These are phyloP conservation scores for Danio choprae DNA, from an alignment of 2,797 vertebrate genomes.

Conservation along the genomic window DNA sequence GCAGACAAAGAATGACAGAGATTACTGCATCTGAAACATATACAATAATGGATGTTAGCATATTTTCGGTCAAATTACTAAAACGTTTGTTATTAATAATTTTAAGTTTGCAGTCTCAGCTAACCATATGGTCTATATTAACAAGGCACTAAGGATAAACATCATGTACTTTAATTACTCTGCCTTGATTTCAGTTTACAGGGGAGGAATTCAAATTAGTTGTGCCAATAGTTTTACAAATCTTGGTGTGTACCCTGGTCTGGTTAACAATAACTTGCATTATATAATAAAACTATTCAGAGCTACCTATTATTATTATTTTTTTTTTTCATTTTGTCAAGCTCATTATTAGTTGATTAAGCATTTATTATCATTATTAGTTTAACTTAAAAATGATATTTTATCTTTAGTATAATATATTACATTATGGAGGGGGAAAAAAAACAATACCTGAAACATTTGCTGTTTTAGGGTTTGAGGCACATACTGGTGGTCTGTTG, in stretches of 20 bases:
- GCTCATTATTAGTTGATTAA: neutral
- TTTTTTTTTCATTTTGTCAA: neutral
- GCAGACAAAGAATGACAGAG: neutral
- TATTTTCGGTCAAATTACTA: neutral
- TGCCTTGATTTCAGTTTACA: too few species aligned
- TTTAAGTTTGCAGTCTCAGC: too few species aligned
- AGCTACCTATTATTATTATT: too few species aligned
- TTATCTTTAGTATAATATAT: neutral
- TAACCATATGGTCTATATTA: too few species aligned
- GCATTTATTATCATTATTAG: too few species aligned
- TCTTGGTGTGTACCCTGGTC: neutral
- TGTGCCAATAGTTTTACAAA: too few species aligned
- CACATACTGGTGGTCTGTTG: slow-evolving; percentile 1
- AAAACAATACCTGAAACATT: slow-evolving; percentile 19
- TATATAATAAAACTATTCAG: neutral
- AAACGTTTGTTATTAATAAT: neutral
- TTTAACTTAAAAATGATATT: neutral
- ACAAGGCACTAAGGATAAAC: too few species aligned
- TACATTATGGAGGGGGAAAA: neutral
- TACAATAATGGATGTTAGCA: neutral
- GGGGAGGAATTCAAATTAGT: too few species aligned
- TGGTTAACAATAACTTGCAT: neutral
- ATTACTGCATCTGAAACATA: slow-evolving; percentile 18
- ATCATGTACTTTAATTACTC: too few species aligned
- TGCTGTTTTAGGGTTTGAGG: neutral